Conservation (phyloP, 2,888 invertebrate genomes). For the Ennomos fuscantarius region DNA sequence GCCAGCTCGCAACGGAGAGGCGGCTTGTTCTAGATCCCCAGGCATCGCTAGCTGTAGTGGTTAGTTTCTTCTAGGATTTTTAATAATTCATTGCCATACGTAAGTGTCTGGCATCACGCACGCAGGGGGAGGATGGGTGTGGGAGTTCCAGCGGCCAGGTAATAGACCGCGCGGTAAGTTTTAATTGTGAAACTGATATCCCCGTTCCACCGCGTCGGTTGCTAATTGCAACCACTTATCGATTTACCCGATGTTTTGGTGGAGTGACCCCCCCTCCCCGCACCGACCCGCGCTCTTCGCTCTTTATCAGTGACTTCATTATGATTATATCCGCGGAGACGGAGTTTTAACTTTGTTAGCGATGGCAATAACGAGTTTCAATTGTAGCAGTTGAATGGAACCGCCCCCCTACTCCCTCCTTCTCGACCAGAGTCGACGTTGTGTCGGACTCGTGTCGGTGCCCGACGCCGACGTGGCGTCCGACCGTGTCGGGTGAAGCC, state of each 20-base stretch:
- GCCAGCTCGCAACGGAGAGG: background rate
- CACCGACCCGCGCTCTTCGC: slow-evolving; percentile 12
- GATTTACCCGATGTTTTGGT: slow-evolving; percentile 37
- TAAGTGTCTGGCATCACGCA: slow-evolving; percentile 19
- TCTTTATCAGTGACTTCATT: slow-evolving; percentile 33
- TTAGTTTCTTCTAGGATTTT: slow-evolving; percentile 5
- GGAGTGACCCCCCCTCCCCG: slow-evolving; percentile 27
- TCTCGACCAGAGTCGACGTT: background rate
- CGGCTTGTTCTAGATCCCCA: slow-evolving; percentile 6
- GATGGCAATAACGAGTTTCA: slow-evolving; percentile 20
- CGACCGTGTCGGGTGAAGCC: no score
- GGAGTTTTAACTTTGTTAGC: slow-evolving; percentile 26
- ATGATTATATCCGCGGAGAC: slow-evolving; percentile 23
- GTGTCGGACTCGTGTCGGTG: background rate
- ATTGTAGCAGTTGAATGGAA: slow-evolving; percentile 2
- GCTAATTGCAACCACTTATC: slow-evolving; percentile 52
- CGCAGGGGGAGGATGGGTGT: slow-evolving; percentile 46
- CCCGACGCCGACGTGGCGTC: no score
- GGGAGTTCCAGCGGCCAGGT: slow-evolving; percentile 47
- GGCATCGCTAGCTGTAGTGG: background rate
- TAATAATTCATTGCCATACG: slow-evolving; percentile 9
- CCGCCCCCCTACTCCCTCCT: background rate
- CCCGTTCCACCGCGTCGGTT: slow-evolving; percentile 36
- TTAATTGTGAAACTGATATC: slow-evolving; percentile 53
- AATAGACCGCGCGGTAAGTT: slow-evolving; percentile 53